A percentile compares a stretch with the other conserved stretches of the same genome.
Evolutionary conservation across 2,797 vertebrate species (phyloP).

Genomic region (Amniataba percoides): DNA sequence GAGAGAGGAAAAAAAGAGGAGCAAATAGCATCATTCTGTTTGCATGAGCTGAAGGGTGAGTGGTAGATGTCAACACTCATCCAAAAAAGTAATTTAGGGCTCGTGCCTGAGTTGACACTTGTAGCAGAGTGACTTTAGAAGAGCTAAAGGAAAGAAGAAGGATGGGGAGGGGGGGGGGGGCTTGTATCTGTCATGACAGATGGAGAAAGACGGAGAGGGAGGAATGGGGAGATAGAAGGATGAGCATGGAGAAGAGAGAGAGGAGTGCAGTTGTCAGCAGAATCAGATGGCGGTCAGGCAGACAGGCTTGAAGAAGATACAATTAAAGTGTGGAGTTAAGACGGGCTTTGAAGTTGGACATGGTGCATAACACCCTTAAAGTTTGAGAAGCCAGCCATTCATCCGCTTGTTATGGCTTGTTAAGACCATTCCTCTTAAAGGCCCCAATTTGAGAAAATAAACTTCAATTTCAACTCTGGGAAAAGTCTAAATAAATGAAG

Average conservation of each 20-base stretch:
- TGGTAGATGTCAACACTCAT: constrained; percentile 69
- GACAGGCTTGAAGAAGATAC: constrained; percentile 89
- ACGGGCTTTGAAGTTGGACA: constrained; percentile 91
- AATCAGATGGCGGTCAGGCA: constrained; percentile 87
- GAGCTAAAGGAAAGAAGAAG: constrained; percentile 49
- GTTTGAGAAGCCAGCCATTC: constrained; percentile 83
- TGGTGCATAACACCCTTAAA: constrained; percentile 85
- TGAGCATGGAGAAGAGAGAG: constrained; percentile 74
- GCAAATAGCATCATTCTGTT: constrained; percentile 67
- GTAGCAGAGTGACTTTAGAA: constrained; percentile 73
- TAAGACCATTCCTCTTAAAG: constrained; percentile 83
- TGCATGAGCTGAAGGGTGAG: constrained; percentile 64
- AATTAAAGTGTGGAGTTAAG: constrained; percentile 91
- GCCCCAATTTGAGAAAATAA: constrained; percentile 82
- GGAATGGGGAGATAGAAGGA: constrained; percentile 70
- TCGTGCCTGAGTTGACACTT: constrained; percentile 79
- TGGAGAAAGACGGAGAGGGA: constrained; percentile 58
- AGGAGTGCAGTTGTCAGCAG: constrained; percentile 90
- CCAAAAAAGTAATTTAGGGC: constrained; percentile 74
- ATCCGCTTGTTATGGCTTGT: constrained; percentile 82
- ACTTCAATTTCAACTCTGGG: constrained; percentile 80
- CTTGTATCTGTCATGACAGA: constrained; percentile 64
- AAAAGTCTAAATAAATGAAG: constrained; percentile 67
- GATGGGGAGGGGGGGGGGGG: neutral
- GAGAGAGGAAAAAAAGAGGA: constrained; percentile 19